Percentiles rank a stretch among this genome's conserved stretches.
Conservation (phyloP, 2,797 vertebrate genomes). For the Diceros bicornis region DNA sequence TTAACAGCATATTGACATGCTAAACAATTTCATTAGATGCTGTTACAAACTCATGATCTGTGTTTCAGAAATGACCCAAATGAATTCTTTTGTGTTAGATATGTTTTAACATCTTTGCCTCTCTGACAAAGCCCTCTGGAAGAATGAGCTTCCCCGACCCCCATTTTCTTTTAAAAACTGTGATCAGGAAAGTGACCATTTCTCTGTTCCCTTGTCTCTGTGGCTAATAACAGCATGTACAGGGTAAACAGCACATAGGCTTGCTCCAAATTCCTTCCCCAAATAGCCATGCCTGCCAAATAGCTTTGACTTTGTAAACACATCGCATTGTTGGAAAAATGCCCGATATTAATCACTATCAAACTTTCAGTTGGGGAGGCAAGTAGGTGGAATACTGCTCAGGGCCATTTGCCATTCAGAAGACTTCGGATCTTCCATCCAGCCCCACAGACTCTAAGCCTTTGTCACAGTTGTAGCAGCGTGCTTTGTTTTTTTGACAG, state of each 20-base stretch:
- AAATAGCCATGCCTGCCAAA: slow-evolving; percentile 50
- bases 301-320: slow-evolving; percentile 72
- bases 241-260: not conserved
- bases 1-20: not conserved
- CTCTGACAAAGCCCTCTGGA: slow-evolving; percentile 20
- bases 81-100: slow-evolving; percentile 6
- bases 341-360: slow-evolving; percentile 63
- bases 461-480: slow-evolving; percentile 74
- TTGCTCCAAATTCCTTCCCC: slow-evolving; percentile 55
- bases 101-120: slow-evolving; percentile 15
- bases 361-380: slow-evolving; percentile 71
- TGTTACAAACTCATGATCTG: slow-evolving; percentile 39
- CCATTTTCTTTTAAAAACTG: not conserved
- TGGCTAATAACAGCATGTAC: slow-evolving; percentile 19
- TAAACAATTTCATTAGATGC: not conserved
- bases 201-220: not conserved
- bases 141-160: not conserved
- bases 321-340: slow-evolving; percentile 74
- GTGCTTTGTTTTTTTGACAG: slow-evolving; percentile 82
- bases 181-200: slow-evolving; percentile 44
- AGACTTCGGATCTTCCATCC: slow-evolving; percentile 79
- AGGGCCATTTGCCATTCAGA: slow-evolving; percentile 84
- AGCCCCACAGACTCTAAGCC: slow-evolving; percentile 69
- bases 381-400: slow-evolving; percentile 78
- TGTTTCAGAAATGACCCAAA: slow-evolving; percentile 59